Evolutionary conservation across 2,888 invertebrate genomes (phyloP).

Genomic region (Thelaira solivaga): DNA sequence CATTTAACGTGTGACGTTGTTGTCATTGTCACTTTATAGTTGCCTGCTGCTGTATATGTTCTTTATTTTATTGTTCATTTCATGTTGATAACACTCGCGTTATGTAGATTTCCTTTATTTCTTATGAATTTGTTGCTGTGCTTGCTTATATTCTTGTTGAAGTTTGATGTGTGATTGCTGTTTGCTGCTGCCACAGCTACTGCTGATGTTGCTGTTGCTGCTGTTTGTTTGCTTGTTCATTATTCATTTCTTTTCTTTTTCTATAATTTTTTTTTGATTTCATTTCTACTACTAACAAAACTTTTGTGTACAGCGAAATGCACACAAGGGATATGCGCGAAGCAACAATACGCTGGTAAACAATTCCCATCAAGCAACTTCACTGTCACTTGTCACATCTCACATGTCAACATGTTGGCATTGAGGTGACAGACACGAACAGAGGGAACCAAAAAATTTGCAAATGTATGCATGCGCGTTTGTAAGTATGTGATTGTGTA

Average conservation of each 20-base stretch:
- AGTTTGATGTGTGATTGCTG: constrained; percentile 52
- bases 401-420: constrained; percentile 74
- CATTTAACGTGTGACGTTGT: constrained; percentile 58
- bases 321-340: constrained; percentile 40
- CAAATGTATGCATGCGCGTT: constrained; percentile 18
- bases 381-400: constrained; percentile 76
- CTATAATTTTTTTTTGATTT: no score
- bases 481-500: no score
- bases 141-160: constrained; percentile 28
- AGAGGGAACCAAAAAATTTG: constrained; percentile 62
- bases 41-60: constrained; percentile 23
- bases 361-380: constrained; percentile 71
- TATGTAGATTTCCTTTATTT: constrained; percentile 38
- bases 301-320: constrained; percentile 28
- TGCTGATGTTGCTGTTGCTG: constrained; percentile 37
- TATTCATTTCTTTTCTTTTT: neutral
- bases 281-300: constrained; percentile 16
- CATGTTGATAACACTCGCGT: constrained; percentile 42
- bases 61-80: constrained; percentile 53
- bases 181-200: constrained; percentile 39
- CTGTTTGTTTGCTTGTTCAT: neutral
- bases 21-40: constrained; percentile 49
- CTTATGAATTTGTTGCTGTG: neutral
- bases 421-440: constrained; percentile 71
- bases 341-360: constrained; percentile 60